Conservation (phyloP, 2,113 vertebrate species). For the Pavo muticus region DNA sequence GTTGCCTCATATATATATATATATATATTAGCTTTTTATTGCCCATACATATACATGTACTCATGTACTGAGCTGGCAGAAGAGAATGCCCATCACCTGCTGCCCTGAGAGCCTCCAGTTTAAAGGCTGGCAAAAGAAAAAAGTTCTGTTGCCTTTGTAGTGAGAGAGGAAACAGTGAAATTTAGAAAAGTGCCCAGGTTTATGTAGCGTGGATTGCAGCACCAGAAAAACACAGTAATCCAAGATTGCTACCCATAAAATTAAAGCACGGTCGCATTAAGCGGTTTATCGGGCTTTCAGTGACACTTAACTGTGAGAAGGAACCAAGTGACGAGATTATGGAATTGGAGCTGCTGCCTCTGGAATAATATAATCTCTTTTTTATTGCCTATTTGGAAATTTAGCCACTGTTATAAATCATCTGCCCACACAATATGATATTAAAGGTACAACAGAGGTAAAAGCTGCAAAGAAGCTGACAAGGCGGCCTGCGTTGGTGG, state of each 20-base stretch:
- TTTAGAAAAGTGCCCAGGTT: conserved; percentile 5
- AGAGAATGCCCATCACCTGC: neutral
- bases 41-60: neutral
- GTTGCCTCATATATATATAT: neutral
- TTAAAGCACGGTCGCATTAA: neutral
- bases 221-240: conserved; percentile 4
- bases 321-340: neutral
- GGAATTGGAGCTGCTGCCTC: neutral
- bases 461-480: neutral
- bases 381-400: neutral
- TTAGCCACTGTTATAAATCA: neutral
- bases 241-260: conserved; percentile 7
- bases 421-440: neutral
- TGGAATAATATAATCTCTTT: neutral
- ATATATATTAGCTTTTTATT: neutral
- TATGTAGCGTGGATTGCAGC: conserved; percentile 22
- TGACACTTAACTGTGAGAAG: neutral
- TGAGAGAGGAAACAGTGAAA: neutral
- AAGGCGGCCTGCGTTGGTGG: neutral
- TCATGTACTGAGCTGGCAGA: neutral
- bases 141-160: neutral
- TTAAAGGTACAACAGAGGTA: neutral
- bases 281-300: conserved; percentile 30
- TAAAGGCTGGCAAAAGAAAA: conserved; percentile 1
- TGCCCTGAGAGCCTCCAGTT: neutral